Conservation (phyloP, 2,888 invertebrate species). For the Eupithecia insigniata region DNA sequence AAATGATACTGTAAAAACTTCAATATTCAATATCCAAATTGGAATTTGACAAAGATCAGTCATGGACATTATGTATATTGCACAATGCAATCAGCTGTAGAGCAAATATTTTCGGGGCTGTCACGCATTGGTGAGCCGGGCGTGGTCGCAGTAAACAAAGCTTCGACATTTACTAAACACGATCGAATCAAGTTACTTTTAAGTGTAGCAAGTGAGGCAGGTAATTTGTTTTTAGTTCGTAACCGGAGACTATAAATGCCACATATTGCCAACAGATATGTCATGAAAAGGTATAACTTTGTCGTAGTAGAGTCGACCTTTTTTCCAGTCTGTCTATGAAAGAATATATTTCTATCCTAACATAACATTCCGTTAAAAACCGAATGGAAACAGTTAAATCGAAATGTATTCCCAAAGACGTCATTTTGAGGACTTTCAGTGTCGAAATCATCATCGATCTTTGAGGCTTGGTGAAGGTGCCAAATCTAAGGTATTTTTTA, state of each 20-base stretch:
- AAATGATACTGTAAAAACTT: not conserved
- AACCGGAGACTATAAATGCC: not conserved
- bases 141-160: constrained; percentile 7
- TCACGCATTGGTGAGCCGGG: constrained; percentile 55
- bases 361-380: not conserved
- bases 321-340: not conserved
- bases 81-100: constrained; percentile 51
- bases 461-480: not conserved
- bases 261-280: not conserved
- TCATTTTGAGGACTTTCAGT: not conserved
- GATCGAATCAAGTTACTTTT: not conserved
- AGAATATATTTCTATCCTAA: not conserved
- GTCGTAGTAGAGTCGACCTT: not conserved
- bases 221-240: not conserved
- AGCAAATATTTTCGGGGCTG: constrained; percentile 59
- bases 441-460: not conserved
- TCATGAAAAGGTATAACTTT: not conserved
- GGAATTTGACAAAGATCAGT: constrained; percentile 23
- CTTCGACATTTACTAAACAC: not conserved
- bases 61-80: constrained; percentile 46
- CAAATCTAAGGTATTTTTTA: no score
- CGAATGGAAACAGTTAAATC: not conserved
- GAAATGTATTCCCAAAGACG: not conserved
- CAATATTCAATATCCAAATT: constrained; percentile 16
- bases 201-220: not conserved